phyloP scores from a whole-genome alignment of 2,888 invertebrate genomes.

The Mamestra brassicae region DNA sequence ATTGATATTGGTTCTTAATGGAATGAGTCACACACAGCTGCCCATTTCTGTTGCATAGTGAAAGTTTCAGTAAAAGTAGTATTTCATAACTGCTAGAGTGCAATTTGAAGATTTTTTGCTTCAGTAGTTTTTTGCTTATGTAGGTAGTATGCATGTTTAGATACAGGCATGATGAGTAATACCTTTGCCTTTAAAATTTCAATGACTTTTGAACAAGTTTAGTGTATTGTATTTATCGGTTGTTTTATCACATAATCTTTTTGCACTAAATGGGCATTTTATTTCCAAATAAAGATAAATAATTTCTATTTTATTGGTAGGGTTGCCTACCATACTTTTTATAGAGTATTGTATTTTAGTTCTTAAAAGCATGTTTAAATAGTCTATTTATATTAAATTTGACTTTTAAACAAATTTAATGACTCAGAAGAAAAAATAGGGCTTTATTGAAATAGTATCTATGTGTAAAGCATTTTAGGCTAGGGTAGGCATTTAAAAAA shows the following conservation, averaged over 20 bases:
- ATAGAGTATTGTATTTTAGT: too few species aligned
- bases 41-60: constrained; percentile 62
- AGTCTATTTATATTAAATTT: too few species aligned
- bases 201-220: constrained; percentile 9
- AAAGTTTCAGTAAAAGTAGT: constrained; percentile 55
- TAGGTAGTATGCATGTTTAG: neutral
- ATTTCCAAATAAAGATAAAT: neutral
- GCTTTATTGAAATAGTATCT: too few species aligned
- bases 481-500: too few species aligned
- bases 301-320: neutral
- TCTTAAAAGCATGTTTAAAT: too few species aligned
- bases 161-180: constrained; percentile 26
- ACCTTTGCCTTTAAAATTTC: constrained; percentile 5
- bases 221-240: neutral
- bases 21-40: constrained; percentile 61
- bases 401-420: too few species aligned
- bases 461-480: too few species aligned
- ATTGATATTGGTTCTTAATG: neutral
- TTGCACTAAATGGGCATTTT: too few species aligned
- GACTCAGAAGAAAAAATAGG: too few species aligned
- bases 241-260: neutral
- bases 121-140: neutral
- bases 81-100: constrained; percentile 38
- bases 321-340: neutral
- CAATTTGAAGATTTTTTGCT: neutral